Conservation (phyloP, 2,797 vertebrate genomes). For the Acanthurus leucopareius region DNA sequence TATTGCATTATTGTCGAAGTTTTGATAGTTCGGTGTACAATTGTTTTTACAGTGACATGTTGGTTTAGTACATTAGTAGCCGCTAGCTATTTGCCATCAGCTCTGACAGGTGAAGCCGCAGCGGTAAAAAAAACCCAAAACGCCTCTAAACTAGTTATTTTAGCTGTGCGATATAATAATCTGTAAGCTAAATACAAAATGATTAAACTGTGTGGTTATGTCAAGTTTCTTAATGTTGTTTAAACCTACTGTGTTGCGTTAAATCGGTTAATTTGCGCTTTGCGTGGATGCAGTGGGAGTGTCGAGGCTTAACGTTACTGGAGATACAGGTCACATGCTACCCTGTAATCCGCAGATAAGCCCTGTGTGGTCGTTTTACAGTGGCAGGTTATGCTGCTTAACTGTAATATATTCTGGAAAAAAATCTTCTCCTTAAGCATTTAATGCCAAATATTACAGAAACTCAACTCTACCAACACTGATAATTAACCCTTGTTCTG, state of each 20-base stretch:
- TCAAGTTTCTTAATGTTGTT: background rate
- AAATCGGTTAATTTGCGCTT: background rate
- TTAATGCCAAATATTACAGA: background rate
- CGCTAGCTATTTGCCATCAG: conserved; percentile 6
- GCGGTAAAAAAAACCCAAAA: background rate
- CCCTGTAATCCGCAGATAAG: conserved; percentile 80
- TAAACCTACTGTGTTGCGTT: background rate
- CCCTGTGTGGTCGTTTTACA: conserved; percentile 60
- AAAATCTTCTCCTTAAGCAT: conserved; percentile 12
- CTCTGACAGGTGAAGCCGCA: conserved; percentile 37
- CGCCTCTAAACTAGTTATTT: background rate
- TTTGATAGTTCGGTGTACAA: background rate
- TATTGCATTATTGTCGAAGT: background rate
- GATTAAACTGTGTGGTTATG: background rate
- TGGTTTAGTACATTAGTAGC: background rate
- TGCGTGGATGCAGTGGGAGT: conserved; percentile 15
- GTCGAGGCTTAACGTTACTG: conserved; percentile 47
- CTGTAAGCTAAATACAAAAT: rapidly evolving
- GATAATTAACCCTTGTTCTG: background rate
- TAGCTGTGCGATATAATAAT: background rate
- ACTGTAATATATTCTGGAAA: conserved; percentile 4
- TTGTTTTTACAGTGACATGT: too few relatives aligned
- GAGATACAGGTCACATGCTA: conserved; percentile 75
- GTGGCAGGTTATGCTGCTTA: conserved; percentile 14
- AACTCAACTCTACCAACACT: rapidly evolving